Conservation (phyloP, 2,797 vertebrate species). For the Leptatherina wallacei region DNA sequence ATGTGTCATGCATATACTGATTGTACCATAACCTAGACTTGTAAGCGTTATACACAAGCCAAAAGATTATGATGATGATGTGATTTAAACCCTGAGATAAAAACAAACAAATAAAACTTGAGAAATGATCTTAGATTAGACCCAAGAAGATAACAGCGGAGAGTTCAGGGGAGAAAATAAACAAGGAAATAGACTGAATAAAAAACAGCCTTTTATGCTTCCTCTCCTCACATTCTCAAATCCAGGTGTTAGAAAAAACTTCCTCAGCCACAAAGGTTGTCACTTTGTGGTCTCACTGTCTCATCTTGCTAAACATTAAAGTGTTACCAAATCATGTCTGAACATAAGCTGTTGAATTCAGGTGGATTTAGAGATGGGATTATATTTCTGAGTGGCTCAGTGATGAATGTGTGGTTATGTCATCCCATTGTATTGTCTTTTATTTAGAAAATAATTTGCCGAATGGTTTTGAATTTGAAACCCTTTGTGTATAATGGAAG, state of each 20-base stretch:
- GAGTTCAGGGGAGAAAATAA: background rate
- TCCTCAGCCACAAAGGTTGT: slow-evolving; percentile 5
- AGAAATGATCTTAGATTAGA: background rate
- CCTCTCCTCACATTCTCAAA: background rate
- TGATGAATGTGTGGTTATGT: slow-evolving; percentile 18
- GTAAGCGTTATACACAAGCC: background rate
- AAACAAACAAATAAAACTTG: background rate
- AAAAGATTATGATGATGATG: slow-evolving; percentile 1
- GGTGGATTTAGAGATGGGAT: slow-evolving; percentile 29
- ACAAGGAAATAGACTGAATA: background rate
- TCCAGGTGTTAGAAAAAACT: slow-evolving; percentile 9
- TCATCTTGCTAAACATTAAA: slow-evolving; percentile 21
- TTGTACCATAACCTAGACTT: slow-evolving; percentile 19
- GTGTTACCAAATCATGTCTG: slow-evolving; percentile 39
- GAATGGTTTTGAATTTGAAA: no score
- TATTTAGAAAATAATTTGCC: no score
- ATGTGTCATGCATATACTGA: slow-evolving; percentile 26
- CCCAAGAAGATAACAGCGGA: background rate
- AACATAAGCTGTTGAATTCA: slow-evolving; percentile 40
- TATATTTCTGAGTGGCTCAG: slow-evolving; percentile 13
- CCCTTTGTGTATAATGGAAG: no score
- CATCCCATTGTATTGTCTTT: background rate
- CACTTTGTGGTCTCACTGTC: slow-evolving; percentile 16
- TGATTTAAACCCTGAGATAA: background rate
- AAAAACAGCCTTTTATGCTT: background rate